Conservation (phyloP, 2,888 invertebrate genomes). For the Hermaeophaga mercurialis region DNA sequence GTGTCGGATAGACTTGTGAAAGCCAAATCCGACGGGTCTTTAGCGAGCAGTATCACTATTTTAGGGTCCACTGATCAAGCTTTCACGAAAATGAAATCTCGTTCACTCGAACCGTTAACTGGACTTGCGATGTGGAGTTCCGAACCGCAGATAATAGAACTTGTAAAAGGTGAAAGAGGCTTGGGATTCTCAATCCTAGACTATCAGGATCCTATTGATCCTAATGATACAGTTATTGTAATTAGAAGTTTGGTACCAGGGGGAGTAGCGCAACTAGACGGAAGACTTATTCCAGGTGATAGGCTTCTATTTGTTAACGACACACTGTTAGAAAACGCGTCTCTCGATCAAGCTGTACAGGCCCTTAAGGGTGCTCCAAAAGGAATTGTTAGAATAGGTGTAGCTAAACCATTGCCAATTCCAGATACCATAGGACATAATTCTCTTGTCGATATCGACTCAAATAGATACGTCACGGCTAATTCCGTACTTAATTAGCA, state of each 20-base stretch:
- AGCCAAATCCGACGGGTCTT: slow-evolving; percentile 90
- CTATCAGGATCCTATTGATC: slow-evolving; percentile 94
- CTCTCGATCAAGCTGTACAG: slow-evolving; percentile 95
- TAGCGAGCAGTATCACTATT: slow-evolving; percentile 70
- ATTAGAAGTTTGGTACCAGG: slow-evolving; percentile 98
- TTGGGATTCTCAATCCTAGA: slow-evolving; percentile 98
- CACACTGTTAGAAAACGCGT: slow-evolving; percentile 91
- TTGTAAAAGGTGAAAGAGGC: slow-evolving; percentile 95
- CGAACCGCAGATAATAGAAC: slow-evolving; percentile 94
- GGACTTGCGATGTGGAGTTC: slow-evolving; percentile 99
- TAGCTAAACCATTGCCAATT: slow-evolving; percentile 89
- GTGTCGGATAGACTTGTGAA: slow-evolving; percentile 76
- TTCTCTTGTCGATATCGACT: slow-evolving; percentile 53
- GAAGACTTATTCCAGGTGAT: slow-evolving; percentile 97
- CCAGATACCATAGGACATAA: slow-evolving; percentile 68
- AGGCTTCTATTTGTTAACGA: slow-evolving; percentile 93
- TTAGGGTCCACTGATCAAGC: slow-evolving; percentile 60
- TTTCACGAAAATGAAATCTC: slow-evolving; percentile 73
- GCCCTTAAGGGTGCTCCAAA: slow-evolving; percentile 95
- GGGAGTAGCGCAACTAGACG: slow-evolving; percentile 96
- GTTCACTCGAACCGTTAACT: slow-evolving; percentile 96
- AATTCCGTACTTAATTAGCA: slow-evolving; percentile 37
- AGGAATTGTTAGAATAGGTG: slow-evolving; percentile 93
- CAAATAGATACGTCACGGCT: slow-evolving; percentile 46
- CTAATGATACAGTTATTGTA: slow-evolving; percentile 95